Evolutionary conservation across 2,797 vertebrate genomes (phyloP).

Genomic region (Buphagus erythrorhynchus): DNA sequence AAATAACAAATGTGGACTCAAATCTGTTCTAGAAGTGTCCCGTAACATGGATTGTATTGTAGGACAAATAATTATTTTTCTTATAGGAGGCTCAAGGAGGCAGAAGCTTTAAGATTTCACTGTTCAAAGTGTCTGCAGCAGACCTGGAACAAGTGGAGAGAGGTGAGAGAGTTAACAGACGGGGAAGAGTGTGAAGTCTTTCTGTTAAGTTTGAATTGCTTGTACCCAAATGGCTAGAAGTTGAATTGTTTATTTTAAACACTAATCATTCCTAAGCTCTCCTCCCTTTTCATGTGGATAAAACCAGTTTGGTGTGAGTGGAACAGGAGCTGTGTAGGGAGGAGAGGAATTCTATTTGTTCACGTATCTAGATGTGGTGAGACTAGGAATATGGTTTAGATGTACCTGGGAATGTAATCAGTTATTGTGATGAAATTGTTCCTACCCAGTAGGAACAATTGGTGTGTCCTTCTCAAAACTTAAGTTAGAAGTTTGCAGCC

Average conservation of each 20-base stretch:
- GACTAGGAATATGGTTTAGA: background rate
- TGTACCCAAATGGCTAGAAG: background rate
- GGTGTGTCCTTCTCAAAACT: background rate
- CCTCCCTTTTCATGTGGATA: background rate
- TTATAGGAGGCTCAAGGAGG: constrained; percentile 76
- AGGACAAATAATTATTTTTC: background rate
- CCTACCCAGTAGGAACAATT: background rate
- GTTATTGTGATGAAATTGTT: background rate
- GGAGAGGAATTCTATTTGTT: background rate
- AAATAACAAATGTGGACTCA: background rate
- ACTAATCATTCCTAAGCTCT: background rate
- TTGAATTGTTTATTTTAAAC: background rate
- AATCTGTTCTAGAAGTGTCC: background rate
- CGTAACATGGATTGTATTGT: background rate
- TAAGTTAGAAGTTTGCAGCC: background rate
- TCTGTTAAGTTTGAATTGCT: background rate
- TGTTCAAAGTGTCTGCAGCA: constrained; percentile 58
- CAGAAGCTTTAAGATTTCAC: constrained; percentile 72
- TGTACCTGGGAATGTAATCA: background rate
- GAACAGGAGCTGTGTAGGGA: background rate
- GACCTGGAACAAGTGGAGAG: constrained; percentile 84
- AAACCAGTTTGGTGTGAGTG: background rate
- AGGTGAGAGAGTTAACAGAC: constrained; percentile 78
- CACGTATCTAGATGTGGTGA: background rate
- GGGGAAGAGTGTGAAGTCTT: background rate